Evolutionary conservation across 2,888 invertebrate genomes (phyloP), one percentile per base, ranked within the genome.

Genomic region (Orthosia gothica): DNA sequence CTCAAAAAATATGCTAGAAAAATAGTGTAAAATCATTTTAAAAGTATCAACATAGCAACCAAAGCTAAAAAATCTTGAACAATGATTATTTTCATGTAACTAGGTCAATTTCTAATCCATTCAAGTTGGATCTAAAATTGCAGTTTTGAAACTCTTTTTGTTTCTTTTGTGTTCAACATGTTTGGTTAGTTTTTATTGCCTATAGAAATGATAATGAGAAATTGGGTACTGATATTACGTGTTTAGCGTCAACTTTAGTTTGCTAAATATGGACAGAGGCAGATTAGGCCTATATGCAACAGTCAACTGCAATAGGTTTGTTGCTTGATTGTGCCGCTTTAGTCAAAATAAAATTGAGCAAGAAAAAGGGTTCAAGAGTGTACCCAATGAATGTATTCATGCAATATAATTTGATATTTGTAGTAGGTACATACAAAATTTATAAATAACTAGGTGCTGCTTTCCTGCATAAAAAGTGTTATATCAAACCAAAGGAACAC

Each of bases 91-190:
- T 86, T 81, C 82, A 88, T 88, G 88, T 84, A 93, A 91, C 88
- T 93, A 88, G 94, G 93, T 91, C 92, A 92, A 91, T 93, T 93
- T 93, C 92, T 93, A 93, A 93, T 91, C 89, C 88, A 92, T 91
- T 92, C 88, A 88, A 85, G 78, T 85, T 83, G 88, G 79, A 87
- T 83, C 82, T 87, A 85, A 90, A 89, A 82, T 87, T 76, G 76
- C 69, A 81, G 82, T 86, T 84, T 83, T 70, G 72, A 58, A 74
- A 45, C 62, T 49, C 18, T 74, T 69, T 76, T 68, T 75, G 49
- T 71, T 79, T 58, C 20, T 74, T 74, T 74, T 77, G 40, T 61
- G 18, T 65, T 61, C 49, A 59, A 70, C 59, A 62, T 69, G 62
- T 81, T 80, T 70, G 70, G 55, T 59, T 58, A 63, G 59, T 55